Evolutionary conservation across 2,113 vertebrate genomes (phyloP), one percentile per base, ranked within the genome.

Genomic region (Elanoides forficatus): DNA sequence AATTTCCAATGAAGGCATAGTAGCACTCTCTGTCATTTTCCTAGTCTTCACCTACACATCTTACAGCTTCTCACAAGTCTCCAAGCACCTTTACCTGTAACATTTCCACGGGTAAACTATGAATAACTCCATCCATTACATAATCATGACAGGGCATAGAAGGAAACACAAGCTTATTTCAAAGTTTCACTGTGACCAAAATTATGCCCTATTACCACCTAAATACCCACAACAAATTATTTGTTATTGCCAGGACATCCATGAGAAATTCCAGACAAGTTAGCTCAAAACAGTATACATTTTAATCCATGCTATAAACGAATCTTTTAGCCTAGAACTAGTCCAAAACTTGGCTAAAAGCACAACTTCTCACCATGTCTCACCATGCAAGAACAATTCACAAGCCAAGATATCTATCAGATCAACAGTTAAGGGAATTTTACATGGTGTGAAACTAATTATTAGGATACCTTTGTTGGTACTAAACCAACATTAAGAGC

Each of bases 101-200:
- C 50, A 70, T 65, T 82, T 90, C 67, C 63, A 55, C 2, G 26
- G 68, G 60, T 40, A 59, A 86, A 67, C 83, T 27, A 38, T 55
- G 47, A 90, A 47, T 56, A 79, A 91, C 72, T 88, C 86, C 56
- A 68, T 59, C 47, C 67, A 52, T 87, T 96, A 92, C 47, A 89
- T 65, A 95, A 94, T 29, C 70, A 89, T 90, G 91, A 83, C 52
- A 86, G 32, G 36, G 86, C 94, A 95, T 0, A 72, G 86, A 78
- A 93, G 90, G 56, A 91, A 92, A 88, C 8, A 67, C 19, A 67
- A 91, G 88, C 80, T 88, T 78, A 43, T 81, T 93, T 93, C n/a
- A 43, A 13, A 93, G 80, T 97, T 92, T 94, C 88, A 68, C 80
- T 65, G 29, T 47, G 78, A 90, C 89, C 90, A 95, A 95, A 96